Evolutionary conservation across 2,113 vertebrate genomes (phyloP), one percentile per base, ranked within the genome.

Genomic region (Bubo scandiacus): DNA sequence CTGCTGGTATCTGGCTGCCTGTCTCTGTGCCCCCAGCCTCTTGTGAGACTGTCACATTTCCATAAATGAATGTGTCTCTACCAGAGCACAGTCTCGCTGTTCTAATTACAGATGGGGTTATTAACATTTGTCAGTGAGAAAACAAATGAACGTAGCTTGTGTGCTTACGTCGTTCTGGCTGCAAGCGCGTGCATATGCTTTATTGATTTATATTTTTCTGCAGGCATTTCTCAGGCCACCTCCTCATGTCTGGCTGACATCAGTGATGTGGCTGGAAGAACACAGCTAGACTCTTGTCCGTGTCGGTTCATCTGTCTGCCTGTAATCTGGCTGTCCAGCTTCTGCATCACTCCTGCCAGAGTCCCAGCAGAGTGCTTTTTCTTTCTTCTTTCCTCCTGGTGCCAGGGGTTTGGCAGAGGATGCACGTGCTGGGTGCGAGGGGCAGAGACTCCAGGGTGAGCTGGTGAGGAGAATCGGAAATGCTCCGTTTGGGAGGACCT

Each of bases 201-300:
- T 71, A 79, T n/a, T 87, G 89, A 72, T 95, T 68, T 92, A 59
- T 88, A 12, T 63, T 75, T 84, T 84, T 43, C 89, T 84, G 55
- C 81, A 52, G 5, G 58, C 7, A 0, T 79, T 74, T 90, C 81
- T 96, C 38, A 21, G 89, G 81, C 84, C 70, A 72, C 70, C 32
- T 87, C 61, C 78, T 92, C 3, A 0, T 34, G 49, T 73, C 82
- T 95, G 75, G 43, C 71, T 94, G 89, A 84, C 91, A 94, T 87
- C 84, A 84, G 43, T 71, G 38, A 22, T 59, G 47, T 84, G 73
- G 12, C 84, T 95, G 81, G 70, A 81, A 58, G 52, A 79, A 52
- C 58, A 26, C 47, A 79, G 68, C 52, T 66, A 75, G 61, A 49
- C 34, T 7, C n/a, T 71, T 59, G 15, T 32, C 47, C 0, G 0